A percentile compares a stretch with the other conserved stretches of the same genome.
phyloP scores from a whole-genome alignment of 2,113 vertebrate genomes.

The Papio anubis region DNA sequence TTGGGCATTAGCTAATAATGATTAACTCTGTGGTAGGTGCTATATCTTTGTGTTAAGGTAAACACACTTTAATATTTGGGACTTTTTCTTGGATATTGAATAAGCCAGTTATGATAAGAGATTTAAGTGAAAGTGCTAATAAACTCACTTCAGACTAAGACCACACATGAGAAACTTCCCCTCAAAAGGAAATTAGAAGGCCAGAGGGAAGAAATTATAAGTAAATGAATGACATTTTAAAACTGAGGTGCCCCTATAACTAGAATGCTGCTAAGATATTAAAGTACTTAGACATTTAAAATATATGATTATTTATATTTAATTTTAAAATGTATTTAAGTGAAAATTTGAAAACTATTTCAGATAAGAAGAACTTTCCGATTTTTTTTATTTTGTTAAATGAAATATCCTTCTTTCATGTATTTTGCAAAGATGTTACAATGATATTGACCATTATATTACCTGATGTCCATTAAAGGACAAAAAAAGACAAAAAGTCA shows the following conservation, averaged over 20 bases:
- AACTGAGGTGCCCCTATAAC: background rate
- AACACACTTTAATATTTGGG: background rate
- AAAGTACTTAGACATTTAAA: slow-evolving; percentile 23
- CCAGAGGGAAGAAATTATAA: slow-evolving; percentile 47
- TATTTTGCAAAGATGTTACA: background rate
- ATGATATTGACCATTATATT: background rate
- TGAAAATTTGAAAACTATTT: slow-evolving; percentile 1
- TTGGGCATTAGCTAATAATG: background rate
- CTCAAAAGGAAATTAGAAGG: slow-evolving; percentile 35
- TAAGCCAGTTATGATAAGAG: background rate
- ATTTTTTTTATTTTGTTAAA: slow-evolving; percentile 31
- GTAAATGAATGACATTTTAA: slow-evolving; percentile 28
- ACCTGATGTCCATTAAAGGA: background rate
- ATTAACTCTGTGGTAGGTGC: background rate
- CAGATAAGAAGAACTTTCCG: background rate
- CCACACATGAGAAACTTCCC: slow-evolving; percentile 30
- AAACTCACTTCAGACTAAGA: slow-evolving; percentile 39
- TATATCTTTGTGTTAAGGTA: background rate
- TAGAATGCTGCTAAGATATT: background rate
- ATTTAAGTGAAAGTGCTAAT: slow-evolving; percentile 9
- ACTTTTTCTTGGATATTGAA: background rate
- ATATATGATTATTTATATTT: background rate
- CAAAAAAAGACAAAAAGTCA: background rate
- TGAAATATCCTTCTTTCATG: background rate
- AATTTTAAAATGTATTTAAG: slow-evolving; percentile 6